These are phyloP conservation scores for Geopemphigus sp. DNA, from an alignment of 1,140 invertebrate species.

Conservation along the genomic window DNA sequence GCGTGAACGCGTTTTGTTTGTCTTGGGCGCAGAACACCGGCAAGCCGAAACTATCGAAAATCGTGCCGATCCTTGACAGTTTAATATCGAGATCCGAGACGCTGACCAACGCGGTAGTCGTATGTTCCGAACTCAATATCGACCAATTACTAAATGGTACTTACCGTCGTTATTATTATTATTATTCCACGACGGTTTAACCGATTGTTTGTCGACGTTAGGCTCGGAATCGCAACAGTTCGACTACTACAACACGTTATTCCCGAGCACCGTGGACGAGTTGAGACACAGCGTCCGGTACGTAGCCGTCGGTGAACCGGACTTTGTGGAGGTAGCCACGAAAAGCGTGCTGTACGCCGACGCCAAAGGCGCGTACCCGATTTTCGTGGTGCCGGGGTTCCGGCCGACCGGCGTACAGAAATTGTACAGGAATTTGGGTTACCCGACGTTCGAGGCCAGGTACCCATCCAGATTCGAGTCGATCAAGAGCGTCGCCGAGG, in stretches of 20 bases:
- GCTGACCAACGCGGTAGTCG: not conserved
- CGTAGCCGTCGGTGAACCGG: not conserved
- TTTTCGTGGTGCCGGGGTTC: slow-evolving; percentile 47
- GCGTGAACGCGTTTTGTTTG: not conserved
- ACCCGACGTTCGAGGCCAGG: slow-evolving; percentile 46
- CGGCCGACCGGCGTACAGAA: not conserved
- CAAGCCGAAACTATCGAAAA: not conserved
- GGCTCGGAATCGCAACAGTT: not conserved
- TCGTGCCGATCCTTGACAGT: not conserved
- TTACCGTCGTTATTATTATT: too few species aligned
- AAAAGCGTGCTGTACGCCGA: slow-evolving; percentile 29
- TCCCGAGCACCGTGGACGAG: not conserved
- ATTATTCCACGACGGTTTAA: too few species aligned
- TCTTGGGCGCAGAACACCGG: not conserved
- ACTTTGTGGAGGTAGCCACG: slow-evolving; percentile 41
- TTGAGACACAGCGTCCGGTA: not conserved
- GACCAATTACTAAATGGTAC: not conserved
- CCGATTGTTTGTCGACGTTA: not conserved
- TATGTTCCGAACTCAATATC: not conserved
- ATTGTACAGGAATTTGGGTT: not conserved
- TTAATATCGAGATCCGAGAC: not conserved
- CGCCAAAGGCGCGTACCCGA: slow-evolving; percentile 27
- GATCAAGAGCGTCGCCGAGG: not conserved
- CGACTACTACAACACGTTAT: not conserved
- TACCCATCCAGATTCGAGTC: slow-evolving; percentile 36